A percentile compares a stretch with the other conserved stretches of the same genome.
Evolutionary conservation across 1,140 invertebrate species (phyloP).

Genomic region (Pseudomyrmex dendroicus): DNA sequence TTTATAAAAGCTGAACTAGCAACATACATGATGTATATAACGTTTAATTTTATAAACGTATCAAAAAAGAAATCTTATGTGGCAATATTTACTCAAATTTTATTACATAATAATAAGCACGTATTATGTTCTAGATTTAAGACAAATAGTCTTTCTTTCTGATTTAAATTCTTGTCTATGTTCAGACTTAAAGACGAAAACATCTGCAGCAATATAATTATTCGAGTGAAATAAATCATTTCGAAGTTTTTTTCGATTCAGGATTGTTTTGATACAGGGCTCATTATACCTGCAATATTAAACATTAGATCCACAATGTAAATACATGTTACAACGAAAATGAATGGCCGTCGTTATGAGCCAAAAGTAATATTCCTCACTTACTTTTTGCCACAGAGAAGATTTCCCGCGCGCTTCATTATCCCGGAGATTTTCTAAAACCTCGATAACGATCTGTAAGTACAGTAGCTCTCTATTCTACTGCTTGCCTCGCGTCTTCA

Average conservation of each 20-base stretch:
- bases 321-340: slow-evolving; percentile 25
- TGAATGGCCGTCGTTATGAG: background rate
- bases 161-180: no score
- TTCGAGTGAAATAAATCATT: slow-evolving; percentile 20
- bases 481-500: slow-evolving; percentile 32
- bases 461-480: slow-evolving; percentile 33
- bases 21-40: no score
- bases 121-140: no score
- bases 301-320: slow-evolving; percentile 11
- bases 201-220: no score
- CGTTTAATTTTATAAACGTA: background rate
- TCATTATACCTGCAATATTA: slow-evolving; percentile 17
- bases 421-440: slow-evolving; percentile 50
- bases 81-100: no score
- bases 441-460: slow-evolving; percentile 52
- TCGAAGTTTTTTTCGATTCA: background rate
- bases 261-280: background rate
- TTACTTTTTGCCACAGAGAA: background rate
- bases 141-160: no score
- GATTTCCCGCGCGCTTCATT: slow-evolving; percentile 33
- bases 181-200: no score
- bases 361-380: slow-evolving; percentile 29
- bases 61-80: background rate
- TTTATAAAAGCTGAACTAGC: background rate
- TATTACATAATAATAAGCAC: no score